Conservation (phyloP, 2,888 invertebrate species). For the Willowsia nigromaculata region DNA sequence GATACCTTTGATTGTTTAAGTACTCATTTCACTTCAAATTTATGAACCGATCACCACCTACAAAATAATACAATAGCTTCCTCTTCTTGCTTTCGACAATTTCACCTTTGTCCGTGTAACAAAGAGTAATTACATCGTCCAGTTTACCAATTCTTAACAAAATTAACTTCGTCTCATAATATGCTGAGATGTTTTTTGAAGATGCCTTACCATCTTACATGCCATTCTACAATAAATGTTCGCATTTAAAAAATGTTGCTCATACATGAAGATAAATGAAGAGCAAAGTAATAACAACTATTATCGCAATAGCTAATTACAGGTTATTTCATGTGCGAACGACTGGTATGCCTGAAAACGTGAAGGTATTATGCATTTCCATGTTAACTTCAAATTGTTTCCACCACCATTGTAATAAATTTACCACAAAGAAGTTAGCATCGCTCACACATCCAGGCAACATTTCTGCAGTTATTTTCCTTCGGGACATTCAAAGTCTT, state of each 20-base stretch:
- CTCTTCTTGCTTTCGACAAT: neutral
- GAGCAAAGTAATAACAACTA: no score
- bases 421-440: slow-evolving; percentile 13
- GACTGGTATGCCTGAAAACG: neutral
- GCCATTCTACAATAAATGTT: neutral
- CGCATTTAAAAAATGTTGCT: neutral
- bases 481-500: slow-evolving; percentile 4
- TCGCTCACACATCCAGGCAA: slow-evolving; percentile 19
- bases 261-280: neutral
- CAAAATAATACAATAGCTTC: slow-evolving; percentile 30
- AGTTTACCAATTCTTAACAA: neutral
- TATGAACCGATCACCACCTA: slow-evolving; percentile 48
- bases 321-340: slow-evolving; percentile 44
- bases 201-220: neutral
- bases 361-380: neutral
- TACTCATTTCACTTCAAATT: no score
- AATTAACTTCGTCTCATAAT: neutral
- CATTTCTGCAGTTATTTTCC: slow-evolving; percentile 36
- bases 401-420: slow-evolving; percentile 43
- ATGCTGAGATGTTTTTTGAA: neutral
- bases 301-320: slow-evolving; percentile 59
- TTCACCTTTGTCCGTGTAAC: neutral
- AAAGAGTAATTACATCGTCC: slow-evolving; percentile 49
- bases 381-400: slow-evolving; percentile 35
- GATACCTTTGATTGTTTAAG: no score